Conservation (phyloP, 2,797 vertebrate genomes). For the Intellagama lesueurii region DNA sequence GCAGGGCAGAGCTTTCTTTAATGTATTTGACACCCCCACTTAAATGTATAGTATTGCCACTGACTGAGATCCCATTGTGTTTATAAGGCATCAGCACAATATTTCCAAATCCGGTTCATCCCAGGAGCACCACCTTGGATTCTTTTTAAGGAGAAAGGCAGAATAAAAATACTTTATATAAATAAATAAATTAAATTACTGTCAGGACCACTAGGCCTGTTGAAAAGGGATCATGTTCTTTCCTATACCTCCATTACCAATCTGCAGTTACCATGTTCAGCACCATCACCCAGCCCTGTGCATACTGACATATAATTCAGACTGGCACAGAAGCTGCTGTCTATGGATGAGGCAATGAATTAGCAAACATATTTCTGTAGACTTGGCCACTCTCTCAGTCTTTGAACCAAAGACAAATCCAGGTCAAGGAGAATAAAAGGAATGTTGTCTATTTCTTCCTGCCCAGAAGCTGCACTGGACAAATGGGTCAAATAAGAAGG, state of each 20-base stretch:
- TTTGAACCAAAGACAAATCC: neutral
- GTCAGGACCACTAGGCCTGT: neutral
- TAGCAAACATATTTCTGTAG: neutral
- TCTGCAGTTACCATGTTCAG: neutral
- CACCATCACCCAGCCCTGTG: neutral
- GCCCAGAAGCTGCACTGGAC: neutral
- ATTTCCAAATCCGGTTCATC: neutral
- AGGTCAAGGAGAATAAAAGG: neutral
- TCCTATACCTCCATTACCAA: neutral
- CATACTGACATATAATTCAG: neutral
- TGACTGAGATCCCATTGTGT: neutral
- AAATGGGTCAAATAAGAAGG: neutral
- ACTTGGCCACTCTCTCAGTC: neutral
- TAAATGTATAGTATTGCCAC: neutral
- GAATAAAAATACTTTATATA: too few species aligned
- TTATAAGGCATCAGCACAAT: neutral
- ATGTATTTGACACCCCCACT: neutral
- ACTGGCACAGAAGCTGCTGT: neutral
- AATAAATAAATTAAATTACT: neutral
- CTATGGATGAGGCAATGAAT: neutral
- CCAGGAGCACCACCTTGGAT: too few species aligned
- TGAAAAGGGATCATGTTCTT: neutral
- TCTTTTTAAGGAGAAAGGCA: too few species aligned
- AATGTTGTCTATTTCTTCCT: neutral
- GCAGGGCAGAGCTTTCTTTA: neutral